Base-by-base conservation (phyloP, 2,797 vertebrate genomes). In the Arvicola amphibius region DNA sequence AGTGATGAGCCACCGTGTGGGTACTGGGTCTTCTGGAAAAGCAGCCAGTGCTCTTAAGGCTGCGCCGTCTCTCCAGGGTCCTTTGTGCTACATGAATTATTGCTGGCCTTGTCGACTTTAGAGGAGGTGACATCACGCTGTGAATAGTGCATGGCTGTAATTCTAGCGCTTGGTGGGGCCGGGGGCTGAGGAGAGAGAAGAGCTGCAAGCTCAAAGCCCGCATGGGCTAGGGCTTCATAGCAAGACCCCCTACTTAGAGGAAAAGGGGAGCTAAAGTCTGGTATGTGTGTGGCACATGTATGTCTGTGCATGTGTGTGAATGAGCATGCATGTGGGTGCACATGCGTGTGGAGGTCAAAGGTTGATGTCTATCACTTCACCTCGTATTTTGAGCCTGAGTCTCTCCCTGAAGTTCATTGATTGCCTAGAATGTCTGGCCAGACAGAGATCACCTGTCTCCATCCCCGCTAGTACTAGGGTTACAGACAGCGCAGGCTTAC, bases 91-190 rank as follows among this genome's bases (percentile, higher is more conserved):
- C 13, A 79, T 27, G 40, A 92, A 93, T 27, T 86, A 92, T 87
- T 92, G 59, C 91, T 94, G 86, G 25, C 25, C 67, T 84, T 92
- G 93, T 86, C 11, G 37, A 51, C 37, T 93, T 96, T 76, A 14
- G 51, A 92, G 73, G 59, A 88, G 46, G 51, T 73, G 25, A 74
- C 46, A 2, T 65, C 59, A 46, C 13, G 34, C 32, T 43, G 76
- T 5, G 46, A 10, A 8, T n/a, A 1, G 10, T 67, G 34, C 27
- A 9, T 3, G 59, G 4, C 40, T 46, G 9, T 83, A 61, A 32
- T 84, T 43, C 37, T 32, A 12, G 29, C 2, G 12, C 61, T 61
- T 85, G 40, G 53, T 56, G 53, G 53, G 17, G 53, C 17, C 53
- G 17, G 61, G 61, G 21, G 11, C 63, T 67, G 77, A 48, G 29